Base-by-base conservation (phyloP, 2,113 vertebrate species). In the Cyanistes caeruleus region DNA sequence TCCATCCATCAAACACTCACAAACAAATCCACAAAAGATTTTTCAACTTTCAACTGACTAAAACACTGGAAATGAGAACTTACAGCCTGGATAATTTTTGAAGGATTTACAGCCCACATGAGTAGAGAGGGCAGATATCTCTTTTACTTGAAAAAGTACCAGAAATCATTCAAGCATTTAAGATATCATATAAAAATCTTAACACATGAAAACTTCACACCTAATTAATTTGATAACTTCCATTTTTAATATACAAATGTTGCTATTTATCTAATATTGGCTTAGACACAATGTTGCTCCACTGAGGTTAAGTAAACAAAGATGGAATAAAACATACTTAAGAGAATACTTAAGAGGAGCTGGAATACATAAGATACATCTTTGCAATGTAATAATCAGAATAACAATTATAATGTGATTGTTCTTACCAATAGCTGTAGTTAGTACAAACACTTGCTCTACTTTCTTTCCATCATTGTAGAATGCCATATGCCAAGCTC, bases 401-500 rank as follows among this genome's bases (percentile, higher is more conserved):
- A 65, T 13, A 87, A 49, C 6, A 78, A 20, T 75, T 13, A 55
- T 3, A 72, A 28, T 48, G n/a, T 25, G 90, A 43, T 8, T 63
- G 17, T 7, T 76, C 98, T 99, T 98, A 99, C 99, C 99, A 87
- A 99, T 99, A 3, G 98, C 98, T 44, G 99, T 99, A 95, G 99
- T 99, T 95, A 99, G 98, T 41, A 99, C 98, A 35, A 99, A 96
- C 64, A 99, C 99, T 95, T 99, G 99, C 82, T 99, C 99, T 96
- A 99, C 98, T 97, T 98, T 99, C 95, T 99, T 99, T 51, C 99
- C 99, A 39, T 99, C 99, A 14, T 99, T 99, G 98, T 99, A 99
- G 96, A 99, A 98, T 7, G 99, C 99, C 78, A 99, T 98, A 91
- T 99, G 99, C 99, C 99, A 99, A 53, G 99, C 98, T 46, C 99